Conservation (phyloP, 2,797 vertebrate species). For the Sebastes baramenuke region DNA sequence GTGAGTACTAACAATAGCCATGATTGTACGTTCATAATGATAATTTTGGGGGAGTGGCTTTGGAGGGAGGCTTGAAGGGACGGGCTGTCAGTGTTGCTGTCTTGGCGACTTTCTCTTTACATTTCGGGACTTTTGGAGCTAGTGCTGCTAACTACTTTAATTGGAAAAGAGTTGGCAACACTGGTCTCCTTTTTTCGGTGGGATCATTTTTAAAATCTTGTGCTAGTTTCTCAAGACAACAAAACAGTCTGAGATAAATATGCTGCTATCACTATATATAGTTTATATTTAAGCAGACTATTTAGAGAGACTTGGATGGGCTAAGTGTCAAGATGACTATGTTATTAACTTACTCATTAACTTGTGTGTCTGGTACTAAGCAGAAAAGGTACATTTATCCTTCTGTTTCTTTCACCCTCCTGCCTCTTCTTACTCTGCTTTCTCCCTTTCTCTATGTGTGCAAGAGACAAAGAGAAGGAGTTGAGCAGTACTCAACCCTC, state of each 20-base stretch:
- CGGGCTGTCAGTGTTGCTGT: no score
- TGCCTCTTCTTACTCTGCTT: background rate
- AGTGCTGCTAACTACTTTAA: no score
- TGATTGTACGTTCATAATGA: no score
- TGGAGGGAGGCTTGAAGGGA: no score
- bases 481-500: slow-evolving; percentile 69
- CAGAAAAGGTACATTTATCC: background rate
- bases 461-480: slow-evolving; percentile 54
- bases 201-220: no score
- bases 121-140: no score
- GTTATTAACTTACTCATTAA: background rate
- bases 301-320: background rate
- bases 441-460: slow-evolving; percentile 18
- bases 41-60: no score
- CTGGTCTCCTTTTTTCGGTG: no score
- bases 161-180: no score
- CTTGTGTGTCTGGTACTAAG: background rate
- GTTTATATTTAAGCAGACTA: background rate
- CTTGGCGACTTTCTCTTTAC: no score
- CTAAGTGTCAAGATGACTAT: background rate
- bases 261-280: background rate
- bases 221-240: no score
- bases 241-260: background rate
- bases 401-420: background rate
- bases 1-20: no score